A percentile compares a stretch with the other conserved stretches of the same genome.
These are phyloP conservation scores for Tridacna crocea DNA, from an alignment of 2,888 invertebrate genomes.

Conservation along the genomic window DNA sequence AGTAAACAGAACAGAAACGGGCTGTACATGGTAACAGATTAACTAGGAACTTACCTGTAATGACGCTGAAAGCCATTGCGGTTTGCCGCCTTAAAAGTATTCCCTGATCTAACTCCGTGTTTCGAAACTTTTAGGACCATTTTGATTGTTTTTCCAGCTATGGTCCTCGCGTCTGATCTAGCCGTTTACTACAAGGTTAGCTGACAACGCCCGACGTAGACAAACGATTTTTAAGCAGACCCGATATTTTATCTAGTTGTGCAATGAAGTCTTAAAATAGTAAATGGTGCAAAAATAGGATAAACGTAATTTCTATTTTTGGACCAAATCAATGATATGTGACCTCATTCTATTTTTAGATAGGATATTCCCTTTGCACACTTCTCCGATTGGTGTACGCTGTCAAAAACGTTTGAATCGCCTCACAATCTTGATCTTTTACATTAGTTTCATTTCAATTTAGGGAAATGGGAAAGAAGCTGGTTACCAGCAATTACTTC, in stretches of 20 bases:
- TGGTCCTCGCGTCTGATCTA: constrained; percentile 9
- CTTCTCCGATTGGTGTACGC: too few species aligned
- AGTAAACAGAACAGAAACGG: not conserved
- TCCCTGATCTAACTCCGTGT: constrained; percentile 71
- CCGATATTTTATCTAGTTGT: too few species aligned
- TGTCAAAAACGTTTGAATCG: too few species aligned
- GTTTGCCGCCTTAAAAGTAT: constrained; percentile 68
- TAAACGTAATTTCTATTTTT: constrained; percentile 5
- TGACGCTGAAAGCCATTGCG: constrained; percentile 55
- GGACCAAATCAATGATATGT: not conserved
- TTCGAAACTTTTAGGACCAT: constrained; percentile 71
- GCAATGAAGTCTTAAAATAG: not conserved
- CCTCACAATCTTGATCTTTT: too few species aligned
- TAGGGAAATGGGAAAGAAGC: too few species aligned
- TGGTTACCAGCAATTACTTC: too few species aligned
- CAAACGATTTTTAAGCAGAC: too few species aligned
- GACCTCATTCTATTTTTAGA: too few species aligned
- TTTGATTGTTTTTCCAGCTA: constrained; percentile 10
- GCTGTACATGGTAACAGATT: not conserved
- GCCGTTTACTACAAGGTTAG: not conserved
- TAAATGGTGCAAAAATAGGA: not conserved
- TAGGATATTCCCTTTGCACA: too few species aligned
- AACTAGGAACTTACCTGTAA: constrained; percentile 58
- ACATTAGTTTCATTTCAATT: too few species aligned
- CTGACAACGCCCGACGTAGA: too few species aligned